These are phyloP conservation scores for Mya arenaria DNA, from an alignment of 1,140 invertebrate species.

Conservation along the genomic window DNA sequence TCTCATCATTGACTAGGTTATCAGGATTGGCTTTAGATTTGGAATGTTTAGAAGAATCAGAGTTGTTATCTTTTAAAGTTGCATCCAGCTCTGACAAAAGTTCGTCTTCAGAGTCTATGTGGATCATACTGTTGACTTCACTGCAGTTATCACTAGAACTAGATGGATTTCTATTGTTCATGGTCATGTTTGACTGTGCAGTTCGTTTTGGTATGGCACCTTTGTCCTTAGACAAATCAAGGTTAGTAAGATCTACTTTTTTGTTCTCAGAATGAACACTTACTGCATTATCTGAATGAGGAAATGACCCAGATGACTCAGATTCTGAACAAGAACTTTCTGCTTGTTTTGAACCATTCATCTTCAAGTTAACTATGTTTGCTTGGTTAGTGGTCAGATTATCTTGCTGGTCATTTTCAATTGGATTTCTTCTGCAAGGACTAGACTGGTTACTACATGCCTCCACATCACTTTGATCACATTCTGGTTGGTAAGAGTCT, in stretches of 20 bases:
- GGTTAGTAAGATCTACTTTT: not conserved
- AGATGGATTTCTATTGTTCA: too few relatives aligned
- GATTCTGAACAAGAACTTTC: too few relatives aligned
- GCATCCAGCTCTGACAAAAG: conserved; percentile 49
- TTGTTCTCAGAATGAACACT: not conserved
- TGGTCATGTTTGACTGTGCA: not conserved
- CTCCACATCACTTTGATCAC: conserved; percentile 45
- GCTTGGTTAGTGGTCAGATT: too few relatives aligned
- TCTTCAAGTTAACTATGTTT: too few relatives aligned
- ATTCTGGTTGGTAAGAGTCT: conserved; percentile 47
- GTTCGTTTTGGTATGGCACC: conserved; percentile 22
- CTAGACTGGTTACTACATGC: not conserved
- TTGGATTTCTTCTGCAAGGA: not conserved
- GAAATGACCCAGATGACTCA: too few relatives aligned
- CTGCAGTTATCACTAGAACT: too few relatives aligned
- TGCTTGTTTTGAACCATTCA: too few relatives aligned
- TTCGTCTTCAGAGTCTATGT: conserved; percentile 51
- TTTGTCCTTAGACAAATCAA: conserved; percentile 6
- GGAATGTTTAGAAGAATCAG: too few relatives aligned
- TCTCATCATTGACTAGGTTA: not conserved
- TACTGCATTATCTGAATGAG: too few relatives aligned
- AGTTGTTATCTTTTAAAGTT: conserved; percentile 34
- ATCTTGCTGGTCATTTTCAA: too few relatives aligned
- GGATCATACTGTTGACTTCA: too few relatives aligned
- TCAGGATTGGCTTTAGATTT: not conserved